These are phyloP conservation scores for Drosophila pegasa DNA, from an alignment of 2,888 invertebrate species.

Conservation along the genomic window DNA sequence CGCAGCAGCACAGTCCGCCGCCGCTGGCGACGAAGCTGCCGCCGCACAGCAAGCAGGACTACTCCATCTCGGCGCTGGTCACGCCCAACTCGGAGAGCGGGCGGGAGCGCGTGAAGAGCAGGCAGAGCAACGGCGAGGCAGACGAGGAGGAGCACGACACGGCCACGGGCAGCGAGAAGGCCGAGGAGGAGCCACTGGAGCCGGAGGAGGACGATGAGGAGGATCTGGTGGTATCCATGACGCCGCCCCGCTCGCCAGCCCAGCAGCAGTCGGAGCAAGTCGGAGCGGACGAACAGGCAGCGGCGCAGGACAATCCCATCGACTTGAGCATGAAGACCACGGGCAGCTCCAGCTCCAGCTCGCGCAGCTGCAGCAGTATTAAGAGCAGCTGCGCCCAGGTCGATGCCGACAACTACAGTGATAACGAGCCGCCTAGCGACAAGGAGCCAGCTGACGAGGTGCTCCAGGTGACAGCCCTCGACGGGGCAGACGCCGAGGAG, in stretches of 20 bases:
- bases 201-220: conserved; percentile 84
- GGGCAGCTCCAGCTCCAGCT: conserved; percentile 85
- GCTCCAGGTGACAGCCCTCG: not conserved
- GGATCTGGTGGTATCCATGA: conserved; percentile 86
- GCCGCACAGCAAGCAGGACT: conserved; percentile 75
- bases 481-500: conserved; percentile 2
- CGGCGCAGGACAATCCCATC: conserved; percentile 89
- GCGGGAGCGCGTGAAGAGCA: conserved; percentile 73
- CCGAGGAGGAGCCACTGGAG: conserved; percentile 25
- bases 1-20: conserved; percentile 86
- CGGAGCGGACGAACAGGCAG: conserved; percentile 75
- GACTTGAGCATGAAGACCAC: conserved; percentile 91
- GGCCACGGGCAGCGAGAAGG: conserved; percentile 11
- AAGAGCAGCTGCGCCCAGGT: conserved; percentile 73
- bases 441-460: conserved; percentile 3
- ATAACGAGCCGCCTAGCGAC: conserved; percentile 37
- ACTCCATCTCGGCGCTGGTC: conserved; percentile 82
- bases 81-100: conserved; percentile 84
- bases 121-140: conserved; percentile 74
- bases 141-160: conserved; percentile 59
- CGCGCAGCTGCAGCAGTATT: conserved; percentile 59
- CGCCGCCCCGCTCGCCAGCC: conserved; percentile 86
- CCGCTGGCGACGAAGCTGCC: conserved; percentile 75
- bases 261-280: conserved; percentile 74
- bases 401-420: conserved; percentile 64